Percentiles rank a stretch among this genome's conserved stretches.
phyloP scores from a whole-genome alignment of 2,113 vertebrate species.

The Anseranas semipalmata region DNA sequence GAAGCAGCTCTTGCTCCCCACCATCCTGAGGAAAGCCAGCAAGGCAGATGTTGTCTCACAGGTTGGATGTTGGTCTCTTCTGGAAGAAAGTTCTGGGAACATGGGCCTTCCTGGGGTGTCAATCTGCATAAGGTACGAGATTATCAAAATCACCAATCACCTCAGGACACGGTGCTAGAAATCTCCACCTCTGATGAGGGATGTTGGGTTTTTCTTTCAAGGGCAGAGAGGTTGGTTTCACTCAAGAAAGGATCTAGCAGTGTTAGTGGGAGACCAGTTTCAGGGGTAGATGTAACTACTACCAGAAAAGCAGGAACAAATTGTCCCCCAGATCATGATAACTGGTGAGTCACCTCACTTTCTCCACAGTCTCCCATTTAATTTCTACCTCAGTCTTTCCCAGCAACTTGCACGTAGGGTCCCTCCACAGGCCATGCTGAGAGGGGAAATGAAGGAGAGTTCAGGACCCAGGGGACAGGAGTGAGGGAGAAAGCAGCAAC shows the following conservation, averaged over 20 bases:
- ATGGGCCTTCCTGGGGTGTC: too few species aligned
- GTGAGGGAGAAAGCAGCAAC: neutral
- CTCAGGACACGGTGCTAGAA: neutral
- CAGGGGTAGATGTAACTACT: neutral
- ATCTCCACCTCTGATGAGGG: neutral
- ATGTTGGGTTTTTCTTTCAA: too few species aligned
- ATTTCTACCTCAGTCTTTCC: neutral
- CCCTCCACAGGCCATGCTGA: neutral
- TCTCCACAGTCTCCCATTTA: neutral
- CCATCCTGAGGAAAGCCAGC: neutral
- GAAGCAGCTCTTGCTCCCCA: neutral
- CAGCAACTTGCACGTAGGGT: neutral
- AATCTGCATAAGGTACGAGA: neutral
- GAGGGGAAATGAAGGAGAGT: accelerated
- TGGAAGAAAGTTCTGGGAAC: neutral
- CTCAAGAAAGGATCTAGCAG: neutral
- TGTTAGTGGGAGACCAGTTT: neutral
- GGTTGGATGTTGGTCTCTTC: neutral
- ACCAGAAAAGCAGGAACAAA: neutral
- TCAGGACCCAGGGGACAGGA: neutral
- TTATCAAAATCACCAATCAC: too few species aligned
- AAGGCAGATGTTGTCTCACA: neutral
- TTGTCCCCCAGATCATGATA: too few species aligned
- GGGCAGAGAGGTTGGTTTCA: neutral
- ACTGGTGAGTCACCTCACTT: neutral